Evolutionary conservation across 2,113 vertebrate genomes (phyloP).

Genomic region (Acrocephalus arundinaceus): DNA sequence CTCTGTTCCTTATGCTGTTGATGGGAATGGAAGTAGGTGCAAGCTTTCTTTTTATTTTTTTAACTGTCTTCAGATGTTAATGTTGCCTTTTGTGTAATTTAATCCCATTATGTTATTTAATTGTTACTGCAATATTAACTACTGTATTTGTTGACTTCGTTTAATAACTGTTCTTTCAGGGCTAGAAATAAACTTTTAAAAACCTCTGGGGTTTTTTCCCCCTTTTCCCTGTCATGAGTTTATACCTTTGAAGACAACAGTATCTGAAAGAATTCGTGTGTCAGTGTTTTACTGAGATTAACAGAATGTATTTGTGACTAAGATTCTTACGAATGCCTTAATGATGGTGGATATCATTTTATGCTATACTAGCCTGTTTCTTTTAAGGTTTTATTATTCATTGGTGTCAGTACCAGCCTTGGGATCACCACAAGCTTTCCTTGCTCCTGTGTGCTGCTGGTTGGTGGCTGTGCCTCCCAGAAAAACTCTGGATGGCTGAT

Average conservation of each 20-base stretch:
- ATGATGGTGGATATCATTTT: not conserved
- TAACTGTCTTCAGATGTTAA: conserved; percentile 74
- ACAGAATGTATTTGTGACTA: not conserved
- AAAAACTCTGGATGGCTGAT: not conserved
- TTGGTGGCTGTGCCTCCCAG: not conserved
- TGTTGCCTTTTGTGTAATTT: conserved; percentile 77
- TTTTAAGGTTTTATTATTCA: not conserved
- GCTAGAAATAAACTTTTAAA: conserved; percentile 80
- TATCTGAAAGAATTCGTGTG: not conserved
- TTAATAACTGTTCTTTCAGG: conserved; percentile 81
- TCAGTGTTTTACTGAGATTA: not conserved
- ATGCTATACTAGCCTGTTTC: not conserved
- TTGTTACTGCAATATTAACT: conserved; percentile 81
- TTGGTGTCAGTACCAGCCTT: not conserved
- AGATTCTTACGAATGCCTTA: not conserved
- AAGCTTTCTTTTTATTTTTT: conserved; percentile 69
- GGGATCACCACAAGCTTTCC: not conserved
- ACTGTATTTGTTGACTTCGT: conserved; percentile 79
- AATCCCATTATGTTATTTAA: conserved; percentile 79
- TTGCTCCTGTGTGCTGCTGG: not conserved
- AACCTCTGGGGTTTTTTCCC: conserved; percentile 17
- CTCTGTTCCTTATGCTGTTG: conserved; percentile 10
- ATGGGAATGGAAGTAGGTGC: conserved; percentile 70
- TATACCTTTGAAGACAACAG: not conserved
- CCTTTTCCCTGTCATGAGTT: conserved; percentile 13